phyloP scores from a whole-genome alignment of 2,113 vertebrate species.

The Syrmaticus mikado region DNA sequence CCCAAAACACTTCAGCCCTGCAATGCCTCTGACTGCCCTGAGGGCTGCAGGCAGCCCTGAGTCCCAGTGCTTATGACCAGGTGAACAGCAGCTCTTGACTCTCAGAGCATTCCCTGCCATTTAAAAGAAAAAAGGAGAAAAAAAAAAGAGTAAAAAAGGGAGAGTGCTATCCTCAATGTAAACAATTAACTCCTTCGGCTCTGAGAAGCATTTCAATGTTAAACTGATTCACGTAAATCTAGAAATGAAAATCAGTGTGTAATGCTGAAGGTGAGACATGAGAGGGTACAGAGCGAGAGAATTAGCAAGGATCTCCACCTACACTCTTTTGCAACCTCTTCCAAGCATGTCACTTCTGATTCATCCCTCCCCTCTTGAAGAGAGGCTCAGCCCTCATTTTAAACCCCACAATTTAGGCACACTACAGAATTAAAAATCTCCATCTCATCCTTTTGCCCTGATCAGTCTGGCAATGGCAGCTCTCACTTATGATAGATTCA shows the following conservation, averaged over 20 bases:
- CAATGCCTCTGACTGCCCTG: neutral
- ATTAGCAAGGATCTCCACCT: neutral
- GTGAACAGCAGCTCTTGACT: neutral
- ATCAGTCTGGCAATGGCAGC: neutral
- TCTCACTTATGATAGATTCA: neutral
- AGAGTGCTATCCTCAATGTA: fast-evolving
- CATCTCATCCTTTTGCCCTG: neutral
- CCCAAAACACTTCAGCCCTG: neutral
- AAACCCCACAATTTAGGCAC: neutral
- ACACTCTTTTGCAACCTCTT: neutral
- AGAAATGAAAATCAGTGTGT: neutral
- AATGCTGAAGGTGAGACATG: neutral
- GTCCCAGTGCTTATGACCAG: neutral
- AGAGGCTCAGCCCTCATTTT: neutral
- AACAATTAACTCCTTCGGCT: neutral
- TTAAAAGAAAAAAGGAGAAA: neutral
- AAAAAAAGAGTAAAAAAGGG: neutral
- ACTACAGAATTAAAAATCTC: neutral
- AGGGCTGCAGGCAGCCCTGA: neutral
- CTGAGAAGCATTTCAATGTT: neutral
- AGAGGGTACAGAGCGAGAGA: neutral
- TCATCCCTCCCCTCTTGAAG: neutral
- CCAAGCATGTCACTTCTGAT: neutral
- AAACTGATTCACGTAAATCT: neutral
- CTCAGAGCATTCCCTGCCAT: neutral